These are phyloP conservation scores for Amazona vittata DNA, from an alignment of 2,113 vertebrate species.

Conservation along the genomic window DNA sequence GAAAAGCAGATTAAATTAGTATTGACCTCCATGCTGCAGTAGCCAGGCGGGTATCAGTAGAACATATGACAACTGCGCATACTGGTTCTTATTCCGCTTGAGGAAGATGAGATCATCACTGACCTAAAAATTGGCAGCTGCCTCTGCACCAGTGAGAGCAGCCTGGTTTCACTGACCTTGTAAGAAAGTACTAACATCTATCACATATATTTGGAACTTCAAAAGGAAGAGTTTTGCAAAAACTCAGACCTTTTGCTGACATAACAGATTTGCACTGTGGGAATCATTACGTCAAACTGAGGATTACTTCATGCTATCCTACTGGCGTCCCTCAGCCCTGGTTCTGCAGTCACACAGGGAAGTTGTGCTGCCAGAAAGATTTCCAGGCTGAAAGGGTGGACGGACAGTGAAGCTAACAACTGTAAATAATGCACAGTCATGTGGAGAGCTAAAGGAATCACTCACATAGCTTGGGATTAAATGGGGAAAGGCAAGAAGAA, in stretches of 20 bases:
- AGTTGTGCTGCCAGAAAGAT: not conserved
- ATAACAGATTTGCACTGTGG: not conserved
- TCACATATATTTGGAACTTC: not conserved
- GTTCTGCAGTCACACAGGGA: not conserved
- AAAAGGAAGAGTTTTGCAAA: constrained; percentile 18
- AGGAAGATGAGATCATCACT: constrained; percentile 64
- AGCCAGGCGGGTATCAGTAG: not conserved
- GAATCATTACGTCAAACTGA: not conserved
- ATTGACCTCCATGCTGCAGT: constrained; percentile 61
- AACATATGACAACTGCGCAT: not conserved
- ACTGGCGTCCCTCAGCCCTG: not conserved
- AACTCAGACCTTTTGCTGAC: not conserved
- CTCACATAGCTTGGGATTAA: not conserved
- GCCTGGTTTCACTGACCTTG: constrained; percentile 35
- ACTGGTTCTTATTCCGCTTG: constrained; percentile 35
- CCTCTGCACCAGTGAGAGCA: constrained; percentile 30
- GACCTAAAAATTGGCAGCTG: constrained; percentile 69
- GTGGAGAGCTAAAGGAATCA: not conserved
- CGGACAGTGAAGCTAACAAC: not conserved
- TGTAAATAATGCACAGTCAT: not conserved
- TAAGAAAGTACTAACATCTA: constrained; percentile 16
- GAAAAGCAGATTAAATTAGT: constrained; percentile 65
- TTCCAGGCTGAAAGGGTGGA: not conserved
- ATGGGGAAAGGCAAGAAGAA: not conserved
- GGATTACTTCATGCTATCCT: not conserved